Evolutionary conservation across 2,888 invertebrate genomes (phyloP), one percentile per base, ranked within the genome.

Genomic region (Ophion ellenae): DNA sequence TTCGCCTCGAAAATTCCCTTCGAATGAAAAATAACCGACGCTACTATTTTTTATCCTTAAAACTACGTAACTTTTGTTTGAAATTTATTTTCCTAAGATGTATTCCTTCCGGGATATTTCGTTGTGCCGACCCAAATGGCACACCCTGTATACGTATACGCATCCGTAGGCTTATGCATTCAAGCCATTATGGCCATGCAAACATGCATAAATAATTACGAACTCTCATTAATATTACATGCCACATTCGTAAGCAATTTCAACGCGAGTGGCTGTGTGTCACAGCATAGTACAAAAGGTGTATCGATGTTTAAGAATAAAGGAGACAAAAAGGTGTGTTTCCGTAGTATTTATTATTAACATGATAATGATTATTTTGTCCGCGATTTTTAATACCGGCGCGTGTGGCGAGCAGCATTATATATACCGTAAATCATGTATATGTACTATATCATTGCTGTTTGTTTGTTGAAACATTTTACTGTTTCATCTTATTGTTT

Each of bases 131-230:
- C 1, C 17, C 53, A 17, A 53, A 53, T 53, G 17, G 14, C 1
- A 53, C 17, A 53, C 17, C 53, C 53, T 53, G 53, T 53, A 53
- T 47, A 47, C 47, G 10, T 14, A n/a, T 9, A 3, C 61, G 61
- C 24, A 24, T 61, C 9, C 61, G 59, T 20, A 17, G 28, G 28
- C 63, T n/a, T 66, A 40, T 28, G 40, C 20, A 20, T 69, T 57
- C 20, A 32, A 69, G 61, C 63, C 63, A 63, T 75, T 80, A 57
- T 80, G 76, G 24, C 59, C 53, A 66, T 14, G 71, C 76, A 80
- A 47, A 66, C 76, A 76, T 80, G 76, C 71, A 83, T 85, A 80
- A 57, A 80, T 83, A 76, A 85, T 85, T 76, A 71, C 67, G 36
- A 71, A 59, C 73, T 67, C 67, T 67, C 70, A 73, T 71, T 71